Conservation (phyloP, 2,113 vertebrate species). For the Anthoscopus minutus region DNA sequence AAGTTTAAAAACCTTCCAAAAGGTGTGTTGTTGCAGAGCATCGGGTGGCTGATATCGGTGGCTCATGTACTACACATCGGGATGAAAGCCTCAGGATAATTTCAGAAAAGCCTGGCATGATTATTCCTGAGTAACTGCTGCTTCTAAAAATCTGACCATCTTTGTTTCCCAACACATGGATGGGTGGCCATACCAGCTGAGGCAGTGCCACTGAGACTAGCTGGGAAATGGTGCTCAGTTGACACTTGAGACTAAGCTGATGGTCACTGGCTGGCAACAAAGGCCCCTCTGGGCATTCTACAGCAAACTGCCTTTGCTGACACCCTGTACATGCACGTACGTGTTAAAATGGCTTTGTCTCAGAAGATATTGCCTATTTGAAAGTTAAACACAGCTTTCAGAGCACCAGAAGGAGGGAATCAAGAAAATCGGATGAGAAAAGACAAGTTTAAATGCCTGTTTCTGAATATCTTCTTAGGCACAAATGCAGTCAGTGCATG, state of each 20-base stretch:
- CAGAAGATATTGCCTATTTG: neutral
- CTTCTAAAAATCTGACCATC: neutral
- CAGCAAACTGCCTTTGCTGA: neutral
- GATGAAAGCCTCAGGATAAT: neutral
- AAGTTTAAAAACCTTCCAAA: neutral
- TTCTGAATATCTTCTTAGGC: neutral
- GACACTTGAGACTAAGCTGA: neutral
- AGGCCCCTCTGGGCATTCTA: neutral
- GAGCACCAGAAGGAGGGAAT: neutral
- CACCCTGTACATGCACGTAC: neutral
- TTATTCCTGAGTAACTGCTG: neutral
- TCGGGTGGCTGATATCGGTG: neutral
- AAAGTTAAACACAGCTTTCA: neutral
- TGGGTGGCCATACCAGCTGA: neutral
- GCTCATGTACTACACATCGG: fast-evolving
- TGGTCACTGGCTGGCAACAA: neutral
- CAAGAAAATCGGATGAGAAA: neutral
- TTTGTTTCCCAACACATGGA: neutral
- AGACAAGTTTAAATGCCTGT: neutral
- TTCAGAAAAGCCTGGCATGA: neutral
- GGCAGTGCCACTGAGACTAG: neutral
- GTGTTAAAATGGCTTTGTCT: neutral
- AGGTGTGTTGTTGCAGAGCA: fast-evolving
- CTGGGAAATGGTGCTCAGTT: neutral
- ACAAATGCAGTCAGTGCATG: fast-evolving